Evolutionary conservation across 2,797 vertebrate species (phyloP).

Genomic region (Momotus momota): DNA sequence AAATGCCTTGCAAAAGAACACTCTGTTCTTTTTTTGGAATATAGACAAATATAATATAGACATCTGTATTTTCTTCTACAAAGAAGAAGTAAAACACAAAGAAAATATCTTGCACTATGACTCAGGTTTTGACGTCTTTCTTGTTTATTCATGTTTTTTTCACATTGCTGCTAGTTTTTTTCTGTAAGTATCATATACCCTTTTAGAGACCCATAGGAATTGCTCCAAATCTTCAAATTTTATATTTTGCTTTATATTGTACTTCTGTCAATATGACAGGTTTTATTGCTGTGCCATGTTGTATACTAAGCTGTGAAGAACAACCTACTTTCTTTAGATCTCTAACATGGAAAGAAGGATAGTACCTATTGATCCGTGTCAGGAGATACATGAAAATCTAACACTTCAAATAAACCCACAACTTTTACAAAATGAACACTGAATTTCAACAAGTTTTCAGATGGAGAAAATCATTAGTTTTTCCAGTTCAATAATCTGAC

Average conservation of each 20-base stretch:
- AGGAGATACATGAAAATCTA: not conserved
- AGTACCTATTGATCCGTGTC: not conserved
- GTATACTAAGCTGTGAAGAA: not conserved
- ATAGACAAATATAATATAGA: not conserved
- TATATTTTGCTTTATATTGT: slow-evolving; percentile 10
- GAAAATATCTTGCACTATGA: not conserved
- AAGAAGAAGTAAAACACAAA: not conserved
- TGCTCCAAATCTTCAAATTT: slow-evolving; percentile 4
- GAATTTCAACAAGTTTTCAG: not conserved
- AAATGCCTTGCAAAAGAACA: not conserved
- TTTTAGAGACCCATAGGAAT: not conserved
- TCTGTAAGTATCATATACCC: not conserved
- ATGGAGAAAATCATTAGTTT: not conserved
- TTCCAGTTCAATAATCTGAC: not conserved
- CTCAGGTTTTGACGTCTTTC: not conserved
- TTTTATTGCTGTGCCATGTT: not conserved
- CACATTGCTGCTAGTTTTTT: not conserved
- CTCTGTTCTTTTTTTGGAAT: not conserved
- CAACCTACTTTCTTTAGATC: not conserved
- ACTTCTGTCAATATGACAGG: not conserved
- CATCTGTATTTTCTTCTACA: not conserved
- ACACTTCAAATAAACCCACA: not conserved
- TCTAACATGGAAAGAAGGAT: not conserved
- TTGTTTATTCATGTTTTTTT: not conserved
- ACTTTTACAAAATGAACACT: not conserved